Evolutionary conservation across 2,797 vertebrate species (phyloP).

Genomic region (Chlorospingus semifuscus): DNA sequence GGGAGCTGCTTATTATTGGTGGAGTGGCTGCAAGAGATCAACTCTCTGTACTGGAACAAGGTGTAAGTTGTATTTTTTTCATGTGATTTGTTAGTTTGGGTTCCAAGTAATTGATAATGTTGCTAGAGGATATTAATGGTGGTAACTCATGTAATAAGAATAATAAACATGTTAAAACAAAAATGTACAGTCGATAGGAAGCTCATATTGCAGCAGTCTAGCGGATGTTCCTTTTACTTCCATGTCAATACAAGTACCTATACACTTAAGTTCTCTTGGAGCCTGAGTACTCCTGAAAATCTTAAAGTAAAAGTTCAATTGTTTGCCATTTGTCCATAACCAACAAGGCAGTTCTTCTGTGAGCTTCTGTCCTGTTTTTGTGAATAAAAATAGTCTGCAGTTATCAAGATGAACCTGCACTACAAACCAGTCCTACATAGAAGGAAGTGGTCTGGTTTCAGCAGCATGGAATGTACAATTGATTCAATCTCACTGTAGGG

Average conservation of each 20-base stretch:
- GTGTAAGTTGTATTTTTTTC: conserved; percentile 77
- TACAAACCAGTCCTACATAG: background rate
- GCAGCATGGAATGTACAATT: background rate
- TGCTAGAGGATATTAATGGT: background rate
- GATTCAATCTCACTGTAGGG: background rate
- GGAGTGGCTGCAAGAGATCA: conserved; percentile 96
- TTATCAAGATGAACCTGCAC: background rate
- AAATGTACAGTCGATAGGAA: background rate
- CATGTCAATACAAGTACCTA: background rate
- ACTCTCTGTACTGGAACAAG: conserved; percentile 88
- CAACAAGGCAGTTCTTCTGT: background rate
- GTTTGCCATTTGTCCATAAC: background rate
- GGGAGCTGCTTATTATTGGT: conserved; percentile 94
- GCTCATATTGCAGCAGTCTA: background rate
- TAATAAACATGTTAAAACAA: background rate
- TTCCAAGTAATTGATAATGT: background rate
- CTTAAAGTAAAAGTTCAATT: background rate
- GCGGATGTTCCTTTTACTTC: background rate
- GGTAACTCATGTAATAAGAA: background rate
- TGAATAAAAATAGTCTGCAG: background rate
- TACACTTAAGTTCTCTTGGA: background rate
- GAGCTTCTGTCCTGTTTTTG: rapidly evolving
- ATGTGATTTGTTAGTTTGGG: background rate
- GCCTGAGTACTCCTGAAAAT: background rate
- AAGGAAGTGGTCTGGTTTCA: background rate